Base-by-base conservation (phyloP, 2,888 invertebrate genomes). In the Macaria liturata region DNA sequence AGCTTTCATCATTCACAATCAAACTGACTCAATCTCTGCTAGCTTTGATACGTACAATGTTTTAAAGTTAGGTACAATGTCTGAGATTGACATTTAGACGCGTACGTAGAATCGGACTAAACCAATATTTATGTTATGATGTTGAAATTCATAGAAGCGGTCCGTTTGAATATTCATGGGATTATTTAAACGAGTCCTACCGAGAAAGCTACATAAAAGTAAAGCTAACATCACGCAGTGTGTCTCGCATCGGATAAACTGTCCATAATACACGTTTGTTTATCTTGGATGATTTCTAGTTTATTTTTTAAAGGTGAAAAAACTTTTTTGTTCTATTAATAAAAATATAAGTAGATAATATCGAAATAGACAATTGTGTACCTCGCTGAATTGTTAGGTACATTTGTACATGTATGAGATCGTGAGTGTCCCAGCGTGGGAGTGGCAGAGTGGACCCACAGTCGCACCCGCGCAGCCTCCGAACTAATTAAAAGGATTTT, bases 401-500 rank as follows among this genome's bases (percentile, higher is more conserved):
- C n/a, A n/a, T 34, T 4, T 34, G 4, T 34, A 34, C 34, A 37
- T 1, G 5, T 37, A 7, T 37, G 7, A 37, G 34, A 7, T 37
- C 34, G 67, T 65, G 68, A 48, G 54, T 47, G 58, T 59, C 64
- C 69, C 74, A 79, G 73, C 81, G 85, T 81, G 83, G 78, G 82
- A 81, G 80, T 71, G 66, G 71, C 7, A 37, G 7, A 37, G 34
- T 5, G 42, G 9, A 64, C 49, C 51, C 59, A 66, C 64, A 70
- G 70, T 62, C 62, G 70, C 67, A 69, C 73, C 65, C 64, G 61
- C 71, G 68, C 66, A 62, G 46, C 50, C 47, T 51, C 62, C 68
- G 69, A 71, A 66, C 83, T 90, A 91, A 91, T 91, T 91, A 91
- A 91, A 91, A 88, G 88, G 89, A 89, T 89, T 91, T 90, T 89